These are phyloP conservation scores for Lamprologus speciosus DNA, from an alignment of 2,113 vertebrate species.

Conservation along the genomic window DNA sequence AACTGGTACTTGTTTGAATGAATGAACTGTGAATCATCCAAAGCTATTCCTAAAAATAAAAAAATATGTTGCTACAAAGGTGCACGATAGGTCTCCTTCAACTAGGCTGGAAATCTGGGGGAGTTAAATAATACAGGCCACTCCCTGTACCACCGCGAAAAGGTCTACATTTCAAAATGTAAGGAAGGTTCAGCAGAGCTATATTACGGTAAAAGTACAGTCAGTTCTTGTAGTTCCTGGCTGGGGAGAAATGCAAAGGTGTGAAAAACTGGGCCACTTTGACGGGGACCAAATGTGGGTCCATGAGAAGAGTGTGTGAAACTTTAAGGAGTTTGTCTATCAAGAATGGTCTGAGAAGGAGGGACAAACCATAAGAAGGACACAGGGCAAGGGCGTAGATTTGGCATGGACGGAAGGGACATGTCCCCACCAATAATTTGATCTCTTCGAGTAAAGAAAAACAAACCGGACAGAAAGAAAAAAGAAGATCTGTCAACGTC, in stretches of 20 bases:
- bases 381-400: background rate
- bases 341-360: background rate
- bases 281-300: background rate
- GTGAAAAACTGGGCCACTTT: background rate
- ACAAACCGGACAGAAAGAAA: accelerated
- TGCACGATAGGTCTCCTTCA: background rate
- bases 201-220: background rate
- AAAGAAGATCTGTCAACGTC: background rate
- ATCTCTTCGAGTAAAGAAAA: background rate
- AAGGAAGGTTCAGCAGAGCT: background rate
- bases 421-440: background rate
- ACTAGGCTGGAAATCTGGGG: background rate
- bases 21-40: background rate
- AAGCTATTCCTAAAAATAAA: background rate
- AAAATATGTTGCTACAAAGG: background rate
- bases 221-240: background rate
- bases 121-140: background rate
- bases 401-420: background rate
- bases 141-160: background rate
- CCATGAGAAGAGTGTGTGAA: background rate
- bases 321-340: background rate
- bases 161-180: background rate
- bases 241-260: background rate
- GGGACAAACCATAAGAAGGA: background rate
- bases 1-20: background rate